phyloP scores from a whole-genome alignment of 2,113 vertebrate species.

The Oenanthe melanoleuca region DNA sequence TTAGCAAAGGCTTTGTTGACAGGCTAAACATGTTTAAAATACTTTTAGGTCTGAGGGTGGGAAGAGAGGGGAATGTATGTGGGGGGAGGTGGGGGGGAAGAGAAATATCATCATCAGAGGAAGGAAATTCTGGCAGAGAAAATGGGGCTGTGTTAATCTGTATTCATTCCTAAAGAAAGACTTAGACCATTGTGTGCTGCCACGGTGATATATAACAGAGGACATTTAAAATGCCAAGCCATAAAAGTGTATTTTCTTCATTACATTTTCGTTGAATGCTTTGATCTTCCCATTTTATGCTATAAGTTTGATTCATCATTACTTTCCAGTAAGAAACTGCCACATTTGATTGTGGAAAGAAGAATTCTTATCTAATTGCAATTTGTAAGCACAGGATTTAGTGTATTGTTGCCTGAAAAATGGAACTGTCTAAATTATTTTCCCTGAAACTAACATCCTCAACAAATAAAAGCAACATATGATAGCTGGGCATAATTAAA shows the following conservation, averaged over 20 bases:
- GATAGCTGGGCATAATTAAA: slow-evolving; percentile 77
- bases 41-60: slow-evolving; percentile 65
- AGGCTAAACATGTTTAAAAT: slow-evolving; percentile 75
- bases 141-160: slow-evolving; percentile 84
- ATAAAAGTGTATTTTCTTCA: slow-evolving; percentile 74
- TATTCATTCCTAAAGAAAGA: slow-evolving; percentile 71
- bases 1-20: slow-evolving; percentile 73
- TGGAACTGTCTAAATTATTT: slow-evolving; percentile 78
- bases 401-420: slow-evolving; percentile 77
- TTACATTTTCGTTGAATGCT: slow-evolving; percentile 62
- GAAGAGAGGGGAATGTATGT: background rate
- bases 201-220: slow-evolving; percentile 64
- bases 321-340: slow-evolving; percentile 72
- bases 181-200: slow-evolving; percentile 32
- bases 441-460: slow-evolving; percentile 75
- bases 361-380: slow-evolving; percentile 78
- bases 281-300: slow-evolving; percentile 65
- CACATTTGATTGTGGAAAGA: slow-evolving; percentile 70
- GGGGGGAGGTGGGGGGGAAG: background rate
- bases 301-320: slow-evolving; percentile 65
- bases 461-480: slow-evolving; percentile 77
- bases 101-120: slow-evolving; percentile 75
- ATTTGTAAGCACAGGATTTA: slow-evolving; percentile 77
- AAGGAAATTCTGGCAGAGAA: slow-evolving; percentile 82
- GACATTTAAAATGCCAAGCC: slow-evolving; percentile 69